Conservation (phyloP, 2,113 vertebrate genomes). For the Gavia stellata region DNA sequence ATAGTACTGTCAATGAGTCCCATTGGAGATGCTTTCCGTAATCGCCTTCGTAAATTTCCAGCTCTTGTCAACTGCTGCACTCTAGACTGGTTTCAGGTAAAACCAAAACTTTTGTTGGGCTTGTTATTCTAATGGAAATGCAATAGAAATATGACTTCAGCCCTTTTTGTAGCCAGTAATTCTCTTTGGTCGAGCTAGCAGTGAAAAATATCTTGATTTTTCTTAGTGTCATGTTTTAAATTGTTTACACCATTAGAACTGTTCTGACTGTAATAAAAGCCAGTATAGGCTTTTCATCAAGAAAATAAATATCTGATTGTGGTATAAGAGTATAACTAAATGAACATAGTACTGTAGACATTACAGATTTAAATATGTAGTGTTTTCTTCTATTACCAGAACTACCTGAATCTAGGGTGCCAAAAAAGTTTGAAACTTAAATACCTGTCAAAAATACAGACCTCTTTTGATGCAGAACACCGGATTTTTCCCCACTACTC, state of each 20-base stretch:
- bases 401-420: not conserved
- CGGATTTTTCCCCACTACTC: not conserved
- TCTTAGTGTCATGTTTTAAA: not conserved
- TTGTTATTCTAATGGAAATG: not conserved
- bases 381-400: not conserved
- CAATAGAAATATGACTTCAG: not conserved
- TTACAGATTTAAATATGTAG: not conserved
- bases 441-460: not conserved
- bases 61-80: constrained; percentile 93
- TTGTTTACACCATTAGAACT: not conserved
- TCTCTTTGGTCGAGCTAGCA: not conserved
- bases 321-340: not conserved
- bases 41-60: constrained; percentile 84
- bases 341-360: not conserved
- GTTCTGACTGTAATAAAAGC: not conserved
- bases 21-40: constrained; percentile 87
- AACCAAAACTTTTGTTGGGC: not conserved
- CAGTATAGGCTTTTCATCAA: not conserved
- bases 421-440: not conserved
- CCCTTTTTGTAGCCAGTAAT: not conserved
- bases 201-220: not conserved
- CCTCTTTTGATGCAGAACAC: not conserved
- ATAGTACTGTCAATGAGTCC: constrained; percentile 91
- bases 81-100: constrained; percentile 94
- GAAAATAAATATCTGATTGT: not conserved